Base-by-base conservation (phyloP, 2,797 vertebrate genomes). In the Anabas testudineus region DNA sequence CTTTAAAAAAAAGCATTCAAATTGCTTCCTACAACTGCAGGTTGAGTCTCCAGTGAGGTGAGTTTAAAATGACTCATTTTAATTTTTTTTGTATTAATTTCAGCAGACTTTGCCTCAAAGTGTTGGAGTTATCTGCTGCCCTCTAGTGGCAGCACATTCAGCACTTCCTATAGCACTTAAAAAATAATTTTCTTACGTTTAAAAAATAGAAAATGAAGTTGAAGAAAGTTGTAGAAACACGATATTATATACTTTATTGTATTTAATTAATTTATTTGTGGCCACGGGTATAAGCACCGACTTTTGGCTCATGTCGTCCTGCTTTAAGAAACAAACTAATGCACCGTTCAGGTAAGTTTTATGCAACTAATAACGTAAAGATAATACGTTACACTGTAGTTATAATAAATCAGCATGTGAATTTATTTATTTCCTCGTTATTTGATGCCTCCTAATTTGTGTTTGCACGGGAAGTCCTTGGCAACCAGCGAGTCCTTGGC, bases 391-490 rank as follows among this genome's bases (percentile, higher is more conserved):
- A 15, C 4, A 39, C 7, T 10, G 0, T 30, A 6, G 18, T 15
- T 12, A 30, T 6, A 9, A 15, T 3, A 10, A 30, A 13, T 46
- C 1, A 3, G 32, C 24, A 8, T 5, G n/a, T 10, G 32, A 13
- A 21, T 0, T 2, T 36, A 3, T 24, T 10, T 15, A 22, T 13
- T 24, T 32, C 9, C 5, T 53, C 0, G 1, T 21, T 8, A 28
- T 30, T 1, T 26, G 1, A 5, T 39, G 4, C 4, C 3, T 32
- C 22, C 5, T 1, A 10, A 34, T 28, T 21, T 28, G 8, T 62
- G 63, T 63, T 80, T 51, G 66, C 45, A 76, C 39, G 76, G 79
- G 83, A 84, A 78, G 68, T 86, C 88, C 89, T 57, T 87, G 41
- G 60, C 71, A 81, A 93, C 87, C 28, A 52, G 3, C 26, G 77